These are phyloP conservation scores for Proisotoma minuta DNA, from an alignment of 2,888 invertebrate genomes.

Conservation along the genomic window DNA sequence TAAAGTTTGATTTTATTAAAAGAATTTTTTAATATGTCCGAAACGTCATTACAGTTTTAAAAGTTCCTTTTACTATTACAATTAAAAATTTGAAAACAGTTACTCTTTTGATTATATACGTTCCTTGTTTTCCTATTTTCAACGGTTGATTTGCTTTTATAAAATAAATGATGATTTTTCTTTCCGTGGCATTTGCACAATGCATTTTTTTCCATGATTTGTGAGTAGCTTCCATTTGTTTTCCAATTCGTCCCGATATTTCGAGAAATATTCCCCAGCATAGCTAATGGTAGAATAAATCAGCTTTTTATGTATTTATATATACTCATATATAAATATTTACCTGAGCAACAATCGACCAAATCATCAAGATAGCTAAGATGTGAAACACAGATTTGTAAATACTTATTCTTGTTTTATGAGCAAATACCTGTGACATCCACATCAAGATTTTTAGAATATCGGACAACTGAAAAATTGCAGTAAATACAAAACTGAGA, in stretches of 20 bases:
- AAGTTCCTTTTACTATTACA: background rate
- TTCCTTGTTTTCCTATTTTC: background rate
- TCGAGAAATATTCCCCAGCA: background rate
- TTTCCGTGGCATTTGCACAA: background rate
- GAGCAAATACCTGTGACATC: background rate
- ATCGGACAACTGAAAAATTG: background rate
- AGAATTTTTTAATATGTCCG: too few relatives aligned
- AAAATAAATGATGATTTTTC: background rate
- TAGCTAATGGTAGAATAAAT: too few relatives aligned
- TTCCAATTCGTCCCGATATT: background rate
- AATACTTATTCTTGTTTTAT: background rate
- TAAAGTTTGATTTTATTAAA: too few relatives aligned
- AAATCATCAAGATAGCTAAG: too few relatives aligned
- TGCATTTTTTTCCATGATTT: background rate
- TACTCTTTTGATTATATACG: background rate
- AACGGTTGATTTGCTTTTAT: background rate
- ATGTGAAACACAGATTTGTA: background rate
- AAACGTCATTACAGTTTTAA: too few relatives aligned
- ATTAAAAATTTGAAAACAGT: background rate
- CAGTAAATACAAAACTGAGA: background rate
- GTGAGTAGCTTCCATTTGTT: background rate
- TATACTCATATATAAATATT: too few relatives aligned
- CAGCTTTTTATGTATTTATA: too few relatives aligned
- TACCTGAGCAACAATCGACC: too few relatives aligned
- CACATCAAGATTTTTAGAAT: background rate